Evolutionary conservation across 2,888 invertebrate genomes (phyloP).

Genomic region (Drosophila acutilabella): DNA sequence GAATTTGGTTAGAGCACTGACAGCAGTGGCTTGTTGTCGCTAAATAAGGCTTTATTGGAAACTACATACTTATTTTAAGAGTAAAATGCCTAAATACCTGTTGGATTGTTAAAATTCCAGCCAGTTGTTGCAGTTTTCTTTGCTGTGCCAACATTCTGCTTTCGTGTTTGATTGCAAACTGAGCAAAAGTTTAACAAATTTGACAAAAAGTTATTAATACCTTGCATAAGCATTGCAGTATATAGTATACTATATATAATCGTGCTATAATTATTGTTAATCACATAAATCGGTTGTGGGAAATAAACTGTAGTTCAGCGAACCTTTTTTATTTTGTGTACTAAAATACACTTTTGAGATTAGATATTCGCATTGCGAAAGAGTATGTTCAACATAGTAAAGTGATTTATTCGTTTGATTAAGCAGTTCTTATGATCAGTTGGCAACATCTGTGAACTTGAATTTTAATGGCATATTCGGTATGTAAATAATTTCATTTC

Average conservation of each 20-base stretch:
- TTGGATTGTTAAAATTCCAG: slow-evolving; percentile 22
- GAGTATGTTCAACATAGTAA: too few species aligned
- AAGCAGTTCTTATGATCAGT: slow-evolving; percentile 21
- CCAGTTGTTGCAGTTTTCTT: slow-evolving; percentile 21
- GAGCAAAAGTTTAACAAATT: slow-evolving; percentile 1
- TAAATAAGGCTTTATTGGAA: slow-evolving; percentile 4
- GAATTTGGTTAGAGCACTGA: slow-evolving; percentile 11
- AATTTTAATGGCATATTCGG: slow-evolving; percentile 84
- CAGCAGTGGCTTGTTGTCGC: slow-evolving; percentile 50
- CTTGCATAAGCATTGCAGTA: not conserved
- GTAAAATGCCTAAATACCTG: slow-evolving; percentile 35
- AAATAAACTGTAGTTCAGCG: too few species aligned
- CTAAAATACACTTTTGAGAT: too few species aligned
- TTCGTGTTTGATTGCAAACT: slow-evolving; percentile 12
- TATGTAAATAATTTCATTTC: slow-evolving; percentile 75
- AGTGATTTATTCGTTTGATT: too few species aligned
- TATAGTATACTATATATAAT: not conserved
- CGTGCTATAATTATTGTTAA: too few species aligned
- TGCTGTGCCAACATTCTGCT: slow-evolving; percentile 46
- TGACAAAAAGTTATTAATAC: not conserved
- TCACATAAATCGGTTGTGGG: too few species aligned
- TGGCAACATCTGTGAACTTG: slow-evolving; percentile 78
- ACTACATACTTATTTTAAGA: not conserved
- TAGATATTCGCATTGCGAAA: too few species aligned
- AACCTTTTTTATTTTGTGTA: too few species aligned